Percentiles rank a stretch among this genome's conserved stretches.
Conservation (phyloP, 2,113 vertebrate genomes). For the Pelmatolapia mariae region DNA sequence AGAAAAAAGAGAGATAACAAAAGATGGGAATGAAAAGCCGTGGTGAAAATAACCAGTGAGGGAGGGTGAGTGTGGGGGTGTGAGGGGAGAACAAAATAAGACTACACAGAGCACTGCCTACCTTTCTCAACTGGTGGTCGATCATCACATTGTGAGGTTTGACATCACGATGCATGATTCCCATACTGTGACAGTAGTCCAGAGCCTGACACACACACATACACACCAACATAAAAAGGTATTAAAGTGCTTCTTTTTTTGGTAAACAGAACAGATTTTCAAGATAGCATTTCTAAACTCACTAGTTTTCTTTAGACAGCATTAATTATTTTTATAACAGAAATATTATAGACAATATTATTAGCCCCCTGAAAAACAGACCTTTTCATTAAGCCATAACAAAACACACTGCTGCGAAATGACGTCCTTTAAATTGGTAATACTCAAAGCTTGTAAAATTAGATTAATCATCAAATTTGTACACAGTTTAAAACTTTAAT, state of each 20-base stretch:
- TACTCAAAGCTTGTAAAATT: not conserved
- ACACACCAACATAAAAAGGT: not conserved
- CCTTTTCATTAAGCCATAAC: not conserved
- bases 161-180: constrained; percentile 99
- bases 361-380: not conserved
- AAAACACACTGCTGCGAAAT: not conserved
- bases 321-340: not conserved
- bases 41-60: not conserved
- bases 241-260: not conserved
- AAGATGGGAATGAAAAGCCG: not conserved
- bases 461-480: fast-evolving
- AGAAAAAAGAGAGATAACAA: not conserved
- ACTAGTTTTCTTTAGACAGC: not conserved
- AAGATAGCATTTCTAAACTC: not conserved
- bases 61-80: not conserved
- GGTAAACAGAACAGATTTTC: fast-evolving
- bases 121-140: constrained; percentile 99
- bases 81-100: not conserved
- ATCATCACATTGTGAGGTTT: constrained; percentile 99
- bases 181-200: constrained; percentile 99
- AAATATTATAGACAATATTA: not conserved
- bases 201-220: constrained; percentile 77
- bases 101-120: constrained; percentile 46
- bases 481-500: not conserved
- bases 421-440: not conserved